Base-by-base conservation (phyloP, 2,797 vertebrate species). In the Anolis apletophallus region DNA sequence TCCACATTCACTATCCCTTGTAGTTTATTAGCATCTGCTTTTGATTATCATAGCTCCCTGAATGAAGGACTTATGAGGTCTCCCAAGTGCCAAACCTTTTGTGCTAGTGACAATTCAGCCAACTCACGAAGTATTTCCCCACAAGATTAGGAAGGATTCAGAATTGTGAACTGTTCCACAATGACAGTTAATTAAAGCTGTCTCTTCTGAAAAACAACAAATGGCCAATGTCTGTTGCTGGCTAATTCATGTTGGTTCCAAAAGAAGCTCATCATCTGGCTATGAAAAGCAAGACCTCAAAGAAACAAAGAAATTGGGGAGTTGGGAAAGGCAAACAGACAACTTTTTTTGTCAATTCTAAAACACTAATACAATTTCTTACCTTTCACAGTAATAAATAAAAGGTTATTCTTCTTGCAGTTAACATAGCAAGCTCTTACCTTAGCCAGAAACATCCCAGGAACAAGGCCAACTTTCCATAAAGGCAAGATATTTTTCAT, bases 391-490 rank as follows among this genome's bases (percentile, higher is more conserved):
- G 84, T 81, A 92, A 87, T 86, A 94, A 94, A 89, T 92, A 92
- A 91, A 46, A 75, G 88, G 9, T 50, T 71, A 90, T 89, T 93
- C 88, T 81, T 89, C 81, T 78, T 77, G 73, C 32, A 85, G 81
- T 87, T n/a, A 93, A 78, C 69, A 40, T 83, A 91, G 57, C 55
- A 87, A 88, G 86, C 86, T 88, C 69, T 87, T 54, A 85, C 76
- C 87, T 90, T 64, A 73, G 81, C 89, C 88, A 94, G 91, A 93
- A 92, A 80, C 77, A 91, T 85, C 84, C 64, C 80, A 64, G 87
- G 46, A 94, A 89, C 79, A 90, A 91, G 50, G 88, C 85, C 92
- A 92, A 94, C 87, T 94, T 95, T 94, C 91, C 57, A 0, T 82
- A 89, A 92, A 71, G 14, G 69, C 71, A 89, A 88, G 89, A 81